These are phyloP conservation scores for Cydia pomonella DNA, from an alignment of 1,140 invertebrate genomes.

Conservation along the genomic window DNA sequence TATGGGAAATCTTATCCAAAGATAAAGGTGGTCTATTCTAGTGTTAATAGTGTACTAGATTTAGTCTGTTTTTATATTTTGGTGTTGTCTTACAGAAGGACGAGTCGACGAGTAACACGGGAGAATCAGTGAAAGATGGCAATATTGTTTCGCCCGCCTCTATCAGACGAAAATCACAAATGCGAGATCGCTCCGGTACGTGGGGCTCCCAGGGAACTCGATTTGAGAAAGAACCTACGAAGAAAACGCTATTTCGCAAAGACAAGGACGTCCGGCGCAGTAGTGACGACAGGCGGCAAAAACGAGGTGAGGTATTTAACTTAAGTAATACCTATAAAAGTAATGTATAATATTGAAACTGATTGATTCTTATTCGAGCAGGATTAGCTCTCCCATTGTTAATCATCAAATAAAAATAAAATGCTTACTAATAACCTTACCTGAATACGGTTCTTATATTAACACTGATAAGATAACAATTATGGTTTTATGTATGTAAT, in stretches of 20 bases:
- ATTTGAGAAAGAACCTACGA: constrained; percentile 62
- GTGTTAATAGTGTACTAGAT: not conserved
- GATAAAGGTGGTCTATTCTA: no score
- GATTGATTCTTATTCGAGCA: no score
- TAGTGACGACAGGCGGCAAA: constrained; percentile 70
- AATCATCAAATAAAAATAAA: no score
- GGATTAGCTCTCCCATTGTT: no score
- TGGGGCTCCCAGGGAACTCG: constrained; percentile 82
- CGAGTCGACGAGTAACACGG: not conserved
- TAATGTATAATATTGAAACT: no score
- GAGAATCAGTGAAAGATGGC: constrained; percentile 9
- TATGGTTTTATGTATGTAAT: no score
- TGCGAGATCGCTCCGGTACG: constrained; percentile 79
- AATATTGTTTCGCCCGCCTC: constrained; percentile 36
- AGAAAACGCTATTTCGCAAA: constrained; percentile 48
- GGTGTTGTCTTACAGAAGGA: constrained; percentile 16
- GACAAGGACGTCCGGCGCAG: constrained; percentile 62
- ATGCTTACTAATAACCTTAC: no score
- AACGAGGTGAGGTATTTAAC: constrained; percentile 58
- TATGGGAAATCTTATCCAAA: no score
- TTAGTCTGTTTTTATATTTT: not conserved
- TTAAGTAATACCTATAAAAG: not conserved
- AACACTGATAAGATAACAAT: no score
- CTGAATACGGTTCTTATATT: no score
- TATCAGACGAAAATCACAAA: constrained; percentile 43